Base-by-base conservation (phyloP, 2,113 vertebrate genomes). In the Delphinapterus leucas region DNA sequence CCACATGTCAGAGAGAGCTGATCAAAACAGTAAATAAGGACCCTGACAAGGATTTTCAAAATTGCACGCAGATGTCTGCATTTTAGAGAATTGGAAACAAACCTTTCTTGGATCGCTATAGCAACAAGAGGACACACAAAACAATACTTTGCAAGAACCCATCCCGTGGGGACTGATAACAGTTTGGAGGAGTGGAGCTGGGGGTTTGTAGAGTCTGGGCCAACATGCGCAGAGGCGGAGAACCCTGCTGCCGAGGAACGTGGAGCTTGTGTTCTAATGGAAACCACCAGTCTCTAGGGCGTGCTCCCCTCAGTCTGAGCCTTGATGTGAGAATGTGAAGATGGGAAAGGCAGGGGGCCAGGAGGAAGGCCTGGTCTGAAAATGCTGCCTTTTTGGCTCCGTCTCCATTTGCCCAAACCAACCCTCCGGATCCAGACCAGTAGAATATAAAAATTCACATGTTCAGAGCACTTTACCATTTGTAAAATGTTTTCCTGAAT, bases 1-100 rank as follows among this genome's bases (percentile, higher is more conserved):
- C 74, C 88, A 93, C 70, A 96, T 91, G 81, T 95, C 90, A 95
- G 84, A 81, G 71, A 90, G 60, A 86, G 55, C 74, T 93, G 94
- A 97, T 97, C 93, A 93, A 96, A 97, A 96, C 26, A 70, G 71
- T 92, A 88, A 88, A 84, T 0, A 41, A 90, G 61, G 85, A 92
- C 92, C 81, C 80, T 87, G 67, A 97, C 92, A 90, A 98, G 81
- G 76, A 49, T 95, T 97, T 95, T 85, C 87, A 94, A 98, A 98
- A 98, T 97, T 97, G 92, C 95, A 94, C 77, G 15, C 98, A 98
- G 97, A 98, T 98, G 97, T 97, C 85, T 97, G 90, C 53, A 71
- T 92, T 96, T 96, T 23, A 13, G 90, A 94, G 94, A 97, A 96
- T n/a, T 97, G 93, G 84, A 96, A 97, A 93, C 58, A 80, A 87